Evolutionary conservation across 2,113 vertebrate genomes (phyloP).

Genomic region (Labrus mixtus): DNA sequence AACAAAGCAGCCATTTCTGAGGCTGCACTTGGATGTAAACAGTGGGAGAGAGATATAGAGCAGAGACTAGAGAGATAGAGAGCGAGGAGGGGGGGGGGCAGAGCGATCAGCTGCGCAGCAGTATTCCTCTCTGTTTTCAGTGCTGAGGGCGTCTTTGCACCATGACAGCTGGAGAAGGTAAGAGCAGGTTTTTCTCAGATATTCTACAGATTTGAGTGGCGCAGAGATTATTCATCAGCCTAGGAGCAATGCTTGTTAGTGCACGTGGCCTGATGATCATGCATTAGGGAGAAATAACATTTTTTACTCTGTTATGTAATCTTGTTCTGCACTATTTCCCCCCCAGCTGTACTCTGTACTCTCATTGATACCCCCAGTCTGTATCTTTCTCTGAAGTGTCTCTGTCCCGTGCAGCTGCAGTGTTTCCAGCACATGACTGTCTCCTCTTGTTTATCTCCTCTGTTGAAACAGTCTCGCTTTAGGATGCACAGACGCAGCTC

Average conservation of each 20-base stretch:
- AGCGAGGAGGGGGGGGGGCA: conserved; percentile 9
- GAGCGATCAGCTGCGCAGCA: conserved; percentile 9
- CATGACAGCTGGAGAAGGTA: conserved; percentile 93
- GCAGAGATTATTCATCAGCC: not conserved
- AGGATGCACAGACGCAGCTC: not conserved
- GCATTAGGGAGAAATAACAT: not conserved
- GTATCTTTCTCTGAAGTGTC: not conserved
- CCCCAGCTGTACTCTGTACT: not conserved
- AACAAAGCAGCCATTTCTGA: conserved; percentile 60
- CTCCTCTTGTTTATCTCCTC: conserved; percentile 5
- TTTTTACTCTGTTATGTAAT: conserved; percentile 48
- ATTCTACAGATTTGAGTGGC: not conserved
- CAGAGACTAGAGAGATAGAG: conserved; percentile 24
- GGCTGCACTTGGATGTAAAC: conserved; percentile 49
- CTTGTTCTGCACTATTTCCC: not conserved
- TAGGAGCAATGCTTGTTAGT: conserved; percentile 2
- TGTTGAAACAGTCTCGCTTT: not conserved
- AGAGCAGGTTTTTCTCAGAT: conserved; percentile 47
- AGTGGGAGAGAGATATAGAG: conserved; percentile 19
- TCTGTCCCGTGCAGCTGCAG: not conserved
- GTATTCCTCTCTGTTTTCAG: conserved; percentile 50
- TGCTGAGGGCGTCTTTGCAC: conserved; percentile 46
- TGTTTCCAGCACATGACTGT: not conserved
- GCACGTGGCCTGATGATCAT: not conserved
- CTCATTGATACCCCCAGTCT: not conserved